Evolutionary conservation across 2,888 invertebrate genomes (phyloP), one percentile per base, ranked within the genome.

Genomic region (Nesidiocoris tenuis): DNA sequence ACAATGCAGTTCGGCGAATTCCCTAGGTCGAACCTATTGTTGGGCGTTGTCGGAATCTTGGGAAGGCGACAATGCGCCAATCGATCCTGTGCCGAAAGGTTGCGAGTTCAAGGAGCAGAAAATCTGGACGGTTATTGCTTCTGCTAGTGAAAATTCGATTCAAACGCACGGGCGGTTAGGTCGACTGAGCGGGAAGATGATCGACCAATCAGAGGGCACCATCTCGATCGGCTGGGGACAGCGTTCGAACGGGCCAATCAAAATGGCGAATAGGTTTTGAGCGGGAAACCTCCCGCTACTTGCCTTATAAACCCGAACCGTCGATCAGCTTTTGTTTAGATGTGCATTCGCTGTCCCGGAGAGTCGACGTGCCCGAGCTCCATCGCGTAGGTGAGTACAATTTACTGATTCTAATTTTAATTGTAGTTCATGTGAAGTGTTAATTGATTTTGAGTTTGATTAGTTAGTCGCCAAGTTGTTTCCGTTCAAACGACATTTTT

Each of bases 331-430:
- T 23, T 70, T 70, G 70, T 70, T 70, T 70, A 70, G 70, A 70
- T 59, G 70, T 70, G 70, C 54, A 0, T 24, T 23, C 57, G 61
- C 61, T 59, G 67, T 55, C 39, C 24, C 9, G 61, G 70, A 59
- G 70, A 70, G 70, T 70, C 70, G 70, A 70, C 61, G 54, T 25
- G 19, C 24, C 2, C 70, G 70, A 70, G 70, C 70, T 70, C 70
- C 70, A 21, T 18, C 19, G 21, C 55, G 18, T 5, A 19, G 21
- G 67, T 67, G 56, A 67, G 67, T 67, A 1, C 18, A 59, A 9
- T n/a, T 59, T 18, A 12, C 54, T 54, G 9, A 54, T 12, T 12
- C 7, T 12, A 12, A 12, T 12, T 54, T 54, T 12, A 12, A 12
- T 54, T 12, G 7, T 12, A 12, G 12, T 7, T 54, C 54, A 12